phyloP scores from a whole-genome alignment of 2,797 vertebrate genomes.

The Choloepus didactylus region DNA sequence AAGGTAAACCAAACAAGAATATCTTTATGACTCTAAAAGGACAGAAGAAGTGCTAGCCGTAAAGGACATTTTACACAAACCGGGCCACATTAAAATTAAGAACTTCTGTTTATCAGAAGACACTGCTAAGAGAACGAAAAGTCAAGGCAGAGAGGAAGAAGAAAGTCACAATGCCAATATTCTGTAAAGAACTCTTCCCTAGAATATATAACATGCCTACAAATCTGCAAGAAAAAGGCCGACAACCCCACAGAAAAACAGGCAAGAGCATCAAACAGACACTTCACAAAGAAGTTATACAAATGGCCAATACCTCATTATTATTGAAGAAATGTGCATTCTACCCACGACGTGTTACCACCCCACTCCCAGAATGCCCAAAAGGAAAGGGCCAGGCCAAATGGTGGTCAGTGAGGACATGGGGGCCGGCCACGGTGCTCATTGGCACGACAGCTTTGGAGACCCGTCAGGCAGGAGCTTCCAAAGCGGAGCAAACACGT shows the following conservation, averaged over 20 bases:
- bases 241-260: too few species aligned
- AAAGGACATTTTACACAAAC: neutral
- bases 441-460: too few species aligned
- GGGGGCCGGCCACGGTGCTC: too few species aligned
- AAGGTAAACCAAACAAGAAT: neutral
- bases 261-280: neutral
- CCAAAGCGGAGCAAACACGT: too few species aligned
- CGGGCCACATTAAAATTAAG: neutral
- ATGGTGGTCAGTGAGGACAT: fast-evolving
- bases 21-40: neutral
- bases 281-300: neutral
- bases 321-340: neutral
- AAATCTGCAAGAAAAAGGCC: too few species aligned
- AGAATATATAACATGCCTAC: neutral
- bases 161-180: fast-evolving
- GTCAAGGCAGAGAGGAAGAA: neutral
- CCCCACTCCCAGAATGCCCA: too few species aligned
- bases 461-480: too few species aligned
- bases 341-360: too few species aligned
- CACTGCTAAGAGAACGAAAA: neutral
- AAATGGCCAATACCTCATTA: neutral
- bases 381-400: too few species aligned
- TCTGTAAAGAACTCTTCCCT: fast-evolving
- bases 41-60: neutral
- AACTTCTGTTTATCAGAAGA: neutral